Evolutionary conservation across 2,888 invertebrate genomes (phyloP), one percentile per base, ranked within the genome.

Genomic region (Ceratothoa steindachneri): DNA sequence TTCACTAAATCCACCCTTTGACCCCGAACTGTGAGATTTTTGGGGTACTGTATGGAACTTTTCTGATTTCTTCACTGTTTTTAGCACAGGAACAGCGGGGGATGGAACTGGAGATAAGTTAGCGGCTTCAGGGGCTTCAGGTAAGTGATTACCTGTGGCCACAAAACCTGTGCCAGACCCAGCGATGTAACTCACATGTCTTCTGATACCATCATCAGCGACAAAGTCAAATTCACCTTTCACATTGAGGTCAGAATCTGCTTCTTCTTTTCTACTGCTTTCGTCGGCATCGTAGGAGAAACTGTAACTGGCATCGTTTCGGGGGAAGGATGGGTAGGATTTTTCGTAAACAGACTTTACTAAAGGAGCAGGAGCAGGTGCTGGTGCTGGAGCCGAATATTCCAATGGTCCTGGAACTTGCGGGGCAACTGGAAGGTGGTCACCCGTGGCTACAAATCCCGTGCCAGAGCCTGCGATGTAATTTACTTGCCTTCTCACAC

Each of bases 201-300:
- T 51, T 22, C 53, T 71, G 24, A 72, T 51, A 0, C 81, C 81
- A 31, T 81, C 81, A 52, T 81, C 80, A 28, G 81, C 73, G 27
- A 71, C 72, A 68, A 81, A 82, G 15, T 80, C 75, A 74, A 80
- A 81, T 29, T 41, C 65, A 29, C 81, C 81, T 4, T n/a, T 53
- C 1, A 81, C 80, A 51, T 75, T 71, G 27, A 74, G 75, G 12
- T 60, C 41, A 5, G 80, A 71, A 53, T 80, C 80, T 9, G 75
- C 77, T n/a, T 71, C 66, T 66, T 81, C 81, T 51, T 67, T 15
- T 3, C 80, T 71, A 9, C 78, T 75, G 15, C 81, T 81, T 51
- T 68, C 69, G 51, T 71, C 30, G 19, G 75, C 72, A 28, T 72
- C 60, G 51, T 75, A 80, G 9, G 72, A 51, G 71, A 77, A 80